A percentile compares a stretch with the other conserved stretches of the same genome.
Evolutionary conservation across 2,797 vertebrate species (phyloP).

Genomic region (Ciconia nigra): DNA sequence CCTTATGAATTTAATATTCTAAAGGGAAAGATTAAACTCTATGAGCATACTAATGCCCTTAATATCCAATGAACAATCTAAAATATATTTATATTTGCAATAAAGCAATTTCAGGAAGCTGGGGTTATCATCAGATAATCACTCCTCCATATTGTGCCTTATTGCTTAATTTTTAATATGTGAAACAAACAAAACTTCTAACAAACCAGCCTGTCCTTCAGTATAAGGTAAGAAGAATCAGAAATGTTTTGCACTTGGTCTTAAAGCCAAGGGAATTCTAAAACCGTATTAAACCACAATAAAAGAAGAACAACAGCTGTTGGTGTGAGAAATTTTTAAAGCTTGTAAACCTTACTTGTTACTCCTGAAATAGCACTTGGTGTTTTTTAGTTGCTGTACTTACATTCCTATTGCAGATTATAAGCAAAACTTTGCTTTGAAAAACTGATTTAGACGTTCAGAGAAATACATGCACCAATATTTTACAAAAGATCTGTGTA

Average conservation of each 20-base stretch:
- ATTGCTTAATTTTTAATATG: conserved; percentile 53
- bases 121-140: conserved; percentile 2
- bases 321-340: conserved; percentile 11
- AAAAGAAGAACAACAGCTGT: neutral
- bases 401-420: neutral
- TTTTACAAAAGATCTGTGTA: conserved; percentile 29
- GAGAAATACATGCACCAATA: conserved; percentile 31
- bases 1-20: conserved; percentile 40
- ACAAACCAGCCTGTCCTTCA: neutral
- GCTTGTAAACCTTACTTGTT: conserved; percentile 22
- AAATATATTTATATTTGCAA: conserved; percentile 8
- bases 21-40: conserved; percentile 21
- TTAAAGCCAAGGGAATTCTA: conserved; percentile 28
- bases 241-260: neutral
- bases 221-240: neutral
- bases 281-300: neutral
- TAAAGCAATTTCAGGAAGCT: conserved; percentile 50
- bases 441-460: neutral
- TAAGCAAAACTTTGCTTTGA: neutral
- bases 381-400: neutral
- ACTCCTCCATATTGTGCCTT: conserved; percentile 37
- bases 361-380: conserved; percentile 20
- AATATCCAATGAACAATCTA: conserved; percentile 14
- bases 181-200: neutral
- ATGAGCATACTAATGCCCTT: neutral